Evolutionary conservation across 2,888 invertebrate genomes (phyloP), one percentile per base, ranked within the genome.

Genomic region (Pilophorus perplexus): DNA sequence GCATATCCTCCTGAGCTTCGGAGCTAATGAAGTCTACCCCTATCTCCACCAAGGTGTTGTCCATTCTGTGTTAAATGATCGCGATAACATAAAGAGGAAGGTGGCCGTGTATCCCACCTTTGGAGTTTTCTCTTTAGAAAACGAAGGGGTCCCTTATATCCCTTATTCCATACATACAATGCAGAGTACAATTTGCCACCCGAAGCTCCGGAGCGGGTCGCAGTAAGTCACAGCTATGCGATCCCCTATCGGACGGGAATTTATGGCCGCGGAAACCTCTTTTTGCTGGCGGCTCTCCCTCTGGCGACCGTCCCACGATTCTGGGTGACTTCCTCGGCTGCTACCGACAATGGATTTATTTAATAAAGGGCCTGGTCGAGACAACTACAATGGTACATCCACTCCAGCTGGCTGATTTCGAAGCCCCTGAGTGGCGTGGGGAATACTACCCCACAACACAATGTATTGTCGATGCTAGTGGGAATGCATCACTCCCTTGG

Each of bases 1-100:
- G 62, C 62, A 62, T 62, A 62, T 62, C 62, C 54, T 50, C 50
- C 33, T 14, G 12, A 25, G 27, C 23, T 20, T 4, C 62, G 18
- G 33, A 52, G 46, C 62, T 62, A 62, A 62, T 62, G 62, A 62
- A 62, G 62, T 62, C 62, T 62, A 62, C 62, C 62, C 62, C 44
- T 62, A 62, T 62, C 62, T 46, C 23, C 62, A 18, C 52, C 10
- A 18, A 52, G 62, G 62, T 28, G 44, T 52, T 62, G 62, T 62
- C 62, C 62, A 62, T 62, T 62, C 62, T 62, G 62, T 62, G 62
- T 62, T 62, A 62, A 62, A 62, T 62, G 62, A 62, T 62, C 62
- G 62, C 62, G 62, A 62, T 62, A 62, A 62, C 62, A 62, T 48
- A 59, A 59, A 16, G 22, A n/a, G 18, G 48, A 20, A 33, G 44